phyloP scores from a whole-genome alignment of 2,797 vertebrate genomes.

The Malurus splendens region DNA sequence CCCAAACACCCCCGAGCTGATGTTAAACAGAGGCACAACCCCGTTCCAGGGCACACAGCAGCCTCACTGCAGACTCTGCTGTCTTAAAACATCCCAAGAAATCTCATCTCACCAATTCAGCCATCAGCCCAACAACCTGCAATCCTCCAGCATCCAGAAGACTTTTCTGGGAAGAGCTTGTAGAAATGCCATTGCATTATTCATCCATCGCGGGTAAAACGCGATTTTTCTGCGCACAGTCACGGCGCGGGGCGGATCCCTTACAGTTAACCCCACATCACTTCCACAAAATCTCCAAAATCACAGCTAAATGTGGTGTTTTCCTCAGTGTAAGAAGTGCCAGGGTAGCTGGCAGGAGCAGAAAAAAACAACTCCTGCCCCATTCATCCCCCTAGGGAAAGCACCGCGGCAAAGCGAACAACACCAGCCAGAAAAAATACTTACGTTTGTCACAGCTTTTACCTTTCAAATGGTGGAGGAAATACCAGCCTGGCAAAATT shows the following conservation, averaged over 20 bases:
- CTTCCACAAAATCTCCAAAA: not conserved
- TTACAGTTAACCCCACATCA: not conserved
- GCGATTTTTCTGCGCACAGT: not conserved
- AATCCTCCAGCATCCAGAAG: not conserved
- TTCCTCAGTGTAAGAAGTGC: not conserved
- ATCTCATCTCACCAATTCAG: not conserved
- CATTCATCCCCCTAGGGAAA: not conserved
- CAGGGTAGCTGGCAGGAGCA: not conserved
- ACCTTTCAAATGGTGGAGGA: not conserved
- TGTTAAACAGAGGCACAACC: accelerated
- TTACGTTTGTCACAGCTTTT: not conserved
- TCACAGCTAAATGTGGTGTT: not conserved
- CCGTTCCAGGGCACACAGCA: not conserved
- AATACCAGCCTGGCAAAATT: not conserved
- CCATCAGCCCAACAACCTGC: not conserved
- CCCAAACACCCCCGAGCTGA: not conserved
- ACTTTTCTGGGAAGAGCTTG: not conserved
- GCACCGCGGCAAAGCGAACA: not conserved
- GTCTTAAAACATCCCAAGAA: not conserved
- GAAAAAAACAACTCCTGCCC: not conserved
- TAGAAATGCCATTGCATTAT: not conserved
- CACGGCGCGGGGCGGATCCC: not conserved
- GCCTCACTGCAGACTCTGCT: not conserved
- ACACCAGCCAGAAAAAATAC: not conserved
- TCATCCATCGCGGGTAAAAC: accelerated